Evolutionary conservation across 2,888 invertebrate genomes (phyloP), one percentile per base, ranked within the genome.

Genomic region (Autographa pulchrina): DNA sequence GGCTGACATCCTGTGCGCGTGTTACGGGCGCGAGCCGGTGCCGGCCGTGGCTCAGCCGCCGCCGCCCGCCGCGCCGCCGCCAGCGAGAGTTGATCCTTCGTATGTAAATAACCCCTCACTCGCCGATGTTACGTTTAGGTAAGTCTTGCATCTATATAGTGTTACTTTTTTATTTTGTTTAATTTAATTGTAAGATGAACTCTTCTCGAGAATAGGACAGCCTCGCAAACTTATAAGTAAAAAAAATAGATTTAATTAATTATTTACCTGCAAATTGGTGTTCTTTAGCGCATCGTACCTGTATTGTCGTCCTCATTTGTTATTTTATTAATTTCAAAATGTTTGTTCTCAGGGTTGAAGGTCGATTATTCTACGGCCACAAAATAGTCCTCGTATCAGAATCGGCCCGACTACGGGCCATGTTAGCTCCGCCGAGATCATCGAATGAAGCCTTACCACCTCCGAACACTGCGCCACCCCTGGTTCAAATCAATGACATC

Each of bases 101-200:
- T 99, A 98, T 93, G 98, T 99, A 78, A 99, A 99, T 95, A 99
- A 99, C 94, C 98, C 98, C 0, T 98, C 98, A 87, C 96, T 99
- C 52, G 98, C 98, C 84, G 99, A 99, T 90, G 98, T 99, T 38
- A 98, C 98, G 69, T 99, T 99, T 92, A 96, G 96, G 97, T 97
- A 84, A 65, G 52, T n/a, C 11, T 25, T 20, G 3, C 9, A 48
- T 48, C 8, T 8, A 7, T 3, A 25, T 25, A 25, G 25, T 25
- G 25, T 25, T 25, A 25, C 25, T 25, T 25, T 25, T 2, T 25
- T 25, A 2, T 25, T 3, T 25, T 25, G 25, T 25, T 25, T 25
- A 25, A 25, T 25, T 25, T 25, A 2, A 25, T 1, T 25, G n/a
- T n/a, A n/a, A n/a, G n/a, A n/a, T n/a, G n/a, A n/a, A n/a, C n/a